Base-by-base conservation (phyloP, 2,888 invertebrate genomes). In the Drosophila formosana region DNA sequence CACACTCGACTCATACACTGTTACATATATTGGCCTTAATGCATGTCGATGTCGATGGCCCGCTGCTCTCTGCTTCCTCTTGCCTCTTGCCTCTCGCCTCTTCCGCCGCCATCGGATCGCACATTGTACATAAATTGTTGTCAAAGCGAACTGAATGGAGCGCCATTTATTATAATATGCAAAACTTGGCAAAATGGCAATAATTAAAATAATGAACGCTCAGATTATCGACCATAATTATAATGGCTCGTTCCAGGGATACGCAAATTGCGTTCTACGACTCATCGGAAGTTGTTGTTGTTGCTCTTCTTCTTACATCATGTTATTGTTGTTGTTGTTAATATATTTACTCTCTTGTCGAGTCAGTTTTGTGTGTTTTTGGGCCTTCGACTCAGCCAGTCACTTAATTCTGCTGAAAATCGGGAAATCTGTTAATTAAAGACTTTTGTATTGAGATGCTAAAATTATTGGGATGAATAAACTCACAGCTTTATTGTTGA, bases 121-220 rank as follows among this genome's bases (percentile, higher is more conserved):
- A 34, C 34, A 41, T 5, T 23, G 32, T 47, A 56, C 62, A 77
- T 82, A 70, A 85, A 90, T 88, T 89, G 64, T 76, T 81, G 86
- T 77, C 78, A 70, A 80, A 75, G 75, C 76, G 66, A 60, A 67
- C 72, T 72, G 75, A 80, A 79, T 75, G 75, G 64, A 64, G 78
- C 62, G 64, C 75, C 80, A 81, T 89, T 84, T 80, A 78, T 84
- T 84, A 81, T 89, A 89, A 90, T 89, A 89, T 83, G 84, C 82
- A 80, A 79, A 84, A 79, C 75, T 78, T 79, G 75, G 69, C 75
- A 80, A 85, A 86, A 89, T 86, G 83, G 78, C 83, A 82, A 86
- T 88, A 86, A 90, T 90, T 89, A 89, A 86, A 88, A 82, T 89
- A 90, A 89, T 89, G 88, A 75, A 75, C 80, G 78, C 73, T 68